phyloP scores from a whole-genome alignment of 2,888 invertebrate species.

The Agonopterix subpropinquella region DNA sequence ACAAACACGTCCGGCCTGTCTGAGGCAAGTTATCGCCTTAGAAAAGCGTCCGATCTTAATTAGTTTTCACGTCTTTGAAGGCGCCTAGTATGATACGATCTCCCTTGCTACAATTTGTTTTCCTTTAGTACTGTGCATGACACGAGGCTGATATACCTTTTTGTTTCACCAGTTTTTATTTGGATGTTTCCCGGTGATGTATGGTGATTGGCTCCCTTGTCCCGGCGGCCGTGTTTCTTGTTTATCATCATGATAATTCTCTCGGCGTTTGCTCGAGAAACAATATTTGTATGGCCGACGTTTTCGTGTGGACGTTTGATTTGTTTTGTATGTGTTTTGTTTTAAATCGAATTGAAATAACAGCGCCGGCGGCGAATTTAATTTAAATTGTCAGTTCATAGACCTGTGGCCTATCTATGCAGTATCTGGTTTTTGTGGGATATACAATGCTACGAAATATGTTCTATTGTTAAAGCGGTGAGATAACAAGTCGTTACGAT shows the following conservation, averaged over 20 bases:
- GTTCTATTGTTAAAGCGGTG: conserved; percentile 53
- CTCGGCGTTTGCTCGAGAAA: conserved; percentile 50
- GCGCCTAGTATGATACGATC: conserved; percentile 71
- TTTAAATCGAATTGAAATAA: conserved; percentile 57
- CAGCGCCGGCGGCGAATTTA: conserved; percentile 50
- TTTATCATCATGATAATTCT: conserved; percentile 71
- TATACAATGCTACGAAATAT: conserved; percentile 48
- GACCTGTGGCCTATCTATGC: conserved; percentile 41
- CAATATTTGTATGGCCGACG: conserved; percentile 58
- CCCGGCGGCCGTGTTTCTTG: conserved; percentile 64
- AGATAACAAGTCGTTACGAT: conserved; percentile 43
- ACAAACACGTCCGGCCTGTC: conserved; percentile 63
- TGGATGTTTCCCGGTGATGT: conserved; percentile 65
- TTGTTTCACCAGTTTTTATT: conserved; percentile 66
- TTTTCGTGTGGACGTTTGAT: conserved; percentile 46
- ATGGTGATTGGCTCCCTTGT: conserved; percentile 73
- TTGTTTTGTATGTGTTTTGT: conserved; percentile 57
- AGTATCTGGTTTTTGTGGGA: conserved; percentile 40
- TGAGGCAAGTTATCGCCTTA: conserved; percentile 65
- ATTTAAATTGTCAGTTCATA: conserved; percentile 49
- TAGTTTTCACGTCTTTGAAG: conserved; percentile 73
- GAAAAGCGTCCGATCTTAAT: conserved; percentile 74
- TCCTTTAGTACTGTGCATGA: conserved; percentile 62
- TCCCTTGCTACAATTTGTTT: conserved; percentile 73
- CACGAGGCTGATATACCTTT: conserved; percentile 55